Conservation (phyloP, 2,797 vertebrate genomes). For the Pipistrellus kuhlii region DNA sequence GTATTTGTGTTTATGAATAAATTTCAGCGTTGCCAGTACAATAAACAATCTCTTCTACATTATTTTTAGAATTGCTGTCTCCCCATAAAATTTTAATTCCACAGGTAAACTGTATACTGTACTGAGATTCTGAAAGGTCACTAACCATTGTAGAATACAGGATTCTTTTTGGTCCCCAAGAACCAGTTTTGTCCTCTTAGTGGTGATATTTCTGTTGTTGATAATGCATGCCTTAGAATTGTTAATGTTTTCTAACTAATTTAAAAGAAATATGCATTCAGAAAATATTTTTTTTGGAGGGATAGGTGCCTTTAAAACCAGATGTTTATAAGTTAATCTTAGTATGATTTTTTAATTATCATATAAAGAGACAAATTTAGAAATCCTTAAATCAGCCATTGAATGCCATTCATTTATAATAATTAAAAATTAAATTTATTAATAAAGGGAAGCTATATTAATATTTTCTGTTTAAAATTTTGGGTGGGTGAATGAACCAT, state of each 20-base stretch:
- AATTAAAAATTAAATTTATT: neutral
- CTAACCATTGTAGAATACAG: neutral
- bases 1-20: neutral
- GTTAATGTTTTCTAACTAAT: conserved; percentile 33
- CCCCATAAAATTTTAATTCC: neutral
- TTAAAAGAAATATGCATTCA: conserved; percentile 25
- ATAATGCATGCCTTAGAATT: conserved; percentile 15
- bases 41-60: neutral
- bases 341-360: conserved; percentile 30
- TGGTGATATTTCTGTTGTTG: neutral
- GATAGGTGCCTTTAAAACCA: neutral
- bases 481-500: neutral
- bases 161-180: neutral
- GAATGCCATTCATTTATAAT: neutral
- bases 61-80: neutral
- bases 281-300: neutral
- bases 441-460: neutral
- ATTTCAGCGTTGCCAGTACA: neutral
- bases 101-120: neutral
- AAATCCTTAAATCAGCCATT: conserved; percentile 14
- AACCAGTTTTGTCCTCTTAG: neutral
- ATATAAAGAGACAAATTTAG: neutral
- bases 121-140: neutral
- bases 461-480: conserved; percentile 35
- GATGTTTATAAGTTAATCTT: conserved; percentile 51